Percentiles rank a stretch among this genome's conserved stretches.
These are phyloP conservation scores for Macrotus californicus DNA, from an alignment of 2,113 vertebrate genomes.

Conservation along the genomic window DNA sequence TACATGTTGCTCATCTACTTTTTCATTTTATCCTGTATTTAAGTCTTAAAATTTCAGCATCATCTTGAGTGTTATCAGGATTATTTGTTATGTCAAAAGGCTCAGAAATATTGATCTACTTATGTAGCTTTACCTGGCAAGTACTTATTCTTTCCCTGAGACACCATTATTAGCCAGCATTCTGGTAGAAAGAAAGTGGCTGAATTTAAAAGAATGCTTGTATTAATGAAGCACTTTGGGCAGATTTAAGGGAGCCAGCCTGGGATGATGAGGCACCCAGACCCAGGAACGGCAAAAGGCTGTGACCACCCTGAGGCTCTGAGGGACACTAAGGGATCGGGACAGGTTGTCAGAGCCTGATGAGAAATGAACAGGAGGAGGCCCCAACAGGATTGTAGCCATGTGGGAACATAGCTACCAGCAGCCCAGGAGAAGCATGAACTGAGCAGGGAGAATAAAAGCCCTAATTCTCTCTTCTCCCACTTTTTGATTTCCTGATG, in stretches of 20 bases:
- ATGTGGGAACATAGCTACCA: accelerated
- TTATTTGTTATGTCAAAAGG: background rate
- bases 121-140: background rate
- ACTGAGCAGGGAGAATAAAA: background rate
- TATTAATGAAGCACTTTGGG: background rate
- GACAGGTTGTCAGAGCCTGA: background rate
- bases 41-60: slow-evolving; percentile 18
- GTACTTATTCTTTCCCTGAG: background rate
- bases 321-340: background rate
- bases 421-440: accelerated
- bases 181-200: background rate
- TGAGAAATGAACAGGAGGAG: background rate
- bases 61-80: background rate
- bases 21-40: slow-evolving; percentile 4
- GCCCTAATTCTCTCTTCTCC: background rate
- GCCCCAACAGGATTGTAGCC: too few relatives aligned
- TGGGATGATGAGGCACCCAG: background rate
- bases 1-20: background rate
- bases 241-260: background rate
- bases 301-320: background rate
- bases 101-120: background rate
- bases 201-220: background rate
- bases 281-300: background rate
- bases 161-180: background rate
- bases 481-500: background rate